These are phyloP conservation scores for Pantherophis vulpinus DNA, from an alignment of 2,797 vertebrate genomes.

Conservation along the genomic window DNA sequence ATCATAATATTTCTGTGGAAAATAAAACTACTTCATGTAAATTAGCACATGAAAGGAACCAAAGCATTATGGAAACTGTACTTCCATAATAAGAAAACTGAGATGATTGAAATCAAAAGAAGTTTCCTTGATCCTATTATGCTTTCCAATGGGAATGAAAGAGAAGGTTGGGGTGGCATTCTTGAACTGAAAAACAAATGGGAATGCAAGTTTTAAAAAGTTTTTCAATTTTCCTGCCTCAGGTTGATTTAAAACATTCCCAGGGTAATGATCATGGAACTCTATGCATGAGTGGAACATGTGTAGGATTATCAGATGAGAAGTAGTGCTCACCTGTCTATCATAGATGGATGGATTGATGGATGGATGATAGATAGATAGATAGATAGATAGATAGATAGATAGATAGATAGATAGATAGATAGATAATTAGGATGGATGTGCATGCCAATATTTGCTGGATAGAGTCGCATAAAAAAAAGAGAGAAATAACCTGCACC, in stretches of 20 bases:
- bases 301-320: not conserved
- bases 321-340: not conserved
- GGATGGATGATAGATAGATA: not conserved
- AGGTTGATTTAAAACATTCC: not conserved
- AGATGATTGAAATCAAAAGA: not conserved
- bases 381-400: not conserved
- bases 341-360: not conserved
- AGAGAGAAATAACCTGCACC: not conserved
- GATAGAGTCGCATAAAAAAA: not conserved
- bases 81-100: not conserved
- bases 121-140: not conserved
- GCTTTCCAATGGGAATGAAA: not conserved
- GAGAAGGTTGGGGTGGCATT: not conserved
- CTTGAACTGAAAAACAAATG: not conserved
- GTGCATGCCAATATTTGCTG: not conserved
- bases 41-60: not conserved
- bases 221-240: too few relatives aligned
- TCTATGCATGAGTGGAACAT: not conserved
- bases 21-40: not conserved
- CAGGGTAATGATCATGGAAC: not conserved
- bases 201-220: not conserved
- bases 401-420: not conserved
- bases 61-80: too few relatives aligned
- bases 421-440: not conserved
- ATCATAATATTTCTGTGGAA: not conserved